Percentiles rank a stretch among this genome's conserved stretches.
These are phyloP conservation scores for Metopolophium dirhodum DNA, from an alignment of 1,140 invertebrate species.

Conservation along the genomic window DNA sequence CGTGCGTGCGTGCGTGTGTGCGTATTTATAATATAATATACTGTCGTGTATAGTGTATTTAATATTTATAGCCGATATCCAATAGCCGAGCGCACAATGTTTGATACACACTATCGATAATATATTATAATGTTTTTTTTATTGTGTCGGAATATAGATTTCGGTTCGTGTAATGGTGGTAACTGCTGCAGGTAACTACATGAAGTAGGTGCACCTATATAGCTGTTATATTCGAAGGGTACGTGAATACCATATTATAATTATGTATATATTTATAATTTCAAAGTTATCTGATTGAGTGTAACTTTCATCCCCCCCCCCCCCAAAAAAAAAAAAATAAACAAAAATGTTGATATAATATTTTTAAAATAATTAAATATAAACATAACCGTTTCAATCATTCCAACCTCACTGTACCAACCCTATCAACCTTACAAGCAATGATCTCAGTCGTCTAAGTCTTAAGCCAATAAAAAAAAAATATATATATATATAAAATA, in stretches of 20 bases:
- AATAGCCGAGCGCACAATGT: slow-evolving; percentile 1
- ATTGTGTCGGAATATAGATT: neutral
- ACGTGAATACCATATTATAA: neutral
- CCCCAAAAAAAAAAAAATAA: no score
- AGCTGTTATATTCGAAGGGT: neutral
- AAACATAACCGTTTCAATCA: no score
- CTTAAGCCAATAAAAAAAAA: no score
- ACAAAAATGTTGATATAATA: neutral
- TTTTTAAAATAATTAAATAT: no score
- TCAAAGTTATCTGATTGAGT: neutral
- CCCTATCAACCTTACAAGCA: no score
- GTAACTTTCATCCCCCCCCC: neutral
- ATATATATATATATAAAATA: no score
- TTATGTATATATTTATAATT: neutral
- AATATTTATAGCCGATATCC: neutral
- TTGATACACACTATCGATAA: neutral
- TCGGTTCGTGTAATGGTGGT: neutral
- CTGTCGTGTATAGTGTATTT: neutral
- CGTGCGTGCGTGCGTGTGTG: neutral
- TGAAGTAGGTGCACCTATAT: neutral
- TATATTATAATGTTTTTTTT: neutral
- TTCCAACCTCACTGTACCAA: no score
- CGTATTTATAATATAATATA: neutral
- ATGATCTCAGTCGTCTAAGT: no score
- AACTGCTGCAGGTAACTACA: neutral